Evolutionary conservation across 2,888 invertebrate species (phyloP).

Genomic region (Drosophila siamana): DNA sequence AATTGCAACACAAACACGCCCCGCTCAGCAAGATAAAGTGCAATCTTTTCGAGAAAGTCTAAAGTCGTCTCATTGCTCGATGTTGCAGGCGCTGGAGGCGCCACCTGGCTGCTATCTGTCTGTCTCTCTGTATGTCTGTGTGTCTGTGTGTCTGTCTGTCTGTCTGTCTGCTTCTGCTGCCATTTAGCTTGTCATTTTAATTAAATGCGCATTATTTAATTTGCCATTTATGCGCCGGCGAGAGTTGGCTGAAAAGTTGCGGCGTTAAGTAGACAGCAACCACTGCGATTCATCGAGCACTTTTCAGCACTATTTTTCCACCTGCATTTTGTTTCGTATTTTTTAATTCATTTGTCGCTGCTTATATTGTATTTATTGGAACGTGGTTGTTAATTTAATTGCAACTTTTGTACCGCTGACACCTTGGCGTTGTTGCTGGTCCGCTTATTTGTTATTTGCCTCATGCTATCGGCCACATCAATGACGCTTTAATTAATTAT

Average conservation of each 20-base stretch:
- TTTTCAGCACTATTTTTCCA: conserved; percentile 10
- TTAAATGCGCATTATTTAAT: conserved; percentile 63
- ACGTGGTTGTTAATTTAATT: conserved; percentile 66
- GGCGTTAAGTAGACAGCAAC: neutral
- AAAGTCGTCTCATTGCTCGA: conserved; percentile 20
- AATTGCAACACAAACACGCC: conserved; percentile 6
- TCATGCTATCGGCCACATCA: conserved; percentile 38
- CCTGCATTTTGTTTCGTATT: neutral
- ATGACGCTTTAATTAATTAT: conserved; percentile 62
- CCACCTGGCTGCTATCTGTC: no score
- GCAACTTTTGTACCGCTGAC: conserved; percentile 54
- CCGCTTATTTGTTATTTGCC: conserved; percentile 15
- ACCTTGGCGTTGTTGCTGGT: conserved; percentile 16
- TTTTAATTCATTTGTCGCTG: conserved; percentile 4
- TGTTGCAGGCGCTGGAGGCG: conserved; percentile 16
- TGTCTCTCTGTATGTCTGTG: no score
- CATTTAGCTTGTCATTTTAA: conserved; percentile 52
- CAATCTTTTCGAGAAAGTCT: conserved; percentile 38
- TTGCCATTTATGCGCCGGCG: conserved; percentile 26
- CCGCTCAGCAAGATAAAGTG: conserved; percentile 14
- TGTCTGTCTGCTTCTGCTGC: no score
- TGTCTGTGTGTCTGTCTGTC: no score
- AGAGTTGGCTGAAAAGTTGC: neutral
- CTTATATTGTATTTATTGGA: conserved; percentile 29
- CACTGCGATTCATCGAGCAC: conserved; percentile 10